phyloP scores from a whole-genome alignment of 2,113 vertebrate genomes.

The Oreochromis spilurus region DNA sequence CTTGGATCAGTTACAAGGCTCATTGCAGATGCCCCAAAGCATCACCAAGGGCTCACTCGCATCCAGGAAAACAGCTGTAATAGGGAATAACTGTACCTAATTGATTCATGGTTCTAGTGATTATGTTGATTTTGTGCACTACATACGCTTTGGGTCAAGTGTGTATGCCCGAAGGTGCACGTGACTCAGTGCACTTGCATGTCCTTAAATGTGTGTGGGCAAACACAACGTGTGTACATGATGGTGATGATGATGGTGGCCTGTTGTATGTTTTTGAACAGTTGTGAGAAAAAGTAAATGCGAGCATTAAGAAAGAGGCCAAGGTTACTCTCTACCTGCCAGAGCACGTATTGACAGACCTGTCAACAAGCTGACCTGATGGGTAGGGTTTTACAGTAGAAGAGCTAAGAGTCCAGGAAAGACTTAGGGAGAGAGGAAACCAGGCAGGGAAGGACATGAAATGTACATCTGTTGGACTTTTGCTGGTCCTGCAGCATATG shows the following conservation, averaged over 20 bases:
- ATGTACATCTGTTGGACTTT: slow-evolving; percentile 34
- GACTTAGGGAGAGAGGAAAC: neutral
- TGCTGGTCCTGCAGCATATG: neutral
- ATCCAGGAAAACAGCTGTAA: slow-evolving; percentile 25
- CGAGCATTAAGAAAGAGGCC: slow-evolving; percentile 4
- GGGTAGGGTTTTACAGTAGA: slow-evolving; percentile 23
- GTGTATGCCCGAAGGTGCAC: neutral
- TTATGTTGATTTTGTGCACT: slow-evolving; percentile 12
- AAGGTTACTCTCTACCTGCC: slow-evolving; percentile 27
- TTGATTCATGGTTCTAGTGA: slow-evolving; percentile 4
- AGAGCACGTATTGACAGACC: slow-evolving; percentile 48
- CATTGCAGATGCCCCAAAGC: slow-evolving; percentile 21
- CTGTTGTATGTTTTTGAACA: neutral
- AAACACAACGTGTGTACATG: neutral
- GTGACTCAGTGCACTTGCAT: neutral
- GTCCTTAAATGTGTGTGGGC: neutral
- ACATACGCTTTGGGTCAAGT: neutral
- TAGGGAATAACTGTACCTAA: neutral
- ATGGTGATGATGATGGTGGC: neutral
- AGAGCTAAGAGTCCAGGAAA: slow-evolving; percentile 29
- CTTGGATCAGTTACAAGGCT: slow-evolving; percentile 13
- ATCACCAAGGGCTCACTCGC: neutral
- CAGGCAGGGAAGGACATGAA: slow-evolving; percentile 5
- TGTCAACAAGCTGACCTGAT: slow-evolving; percentile 51
- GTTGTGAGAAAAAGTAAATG: slow-evolving; percentile 2